A percentile compares a stretch with the other conserved stretches of the same genome.
These are phyloP conservation scores for Cassiopea andromeda DNA, from an alignment of 30 jellyfish, hydroid and myxozoan genomes.

Conservation along the genomic window DNA sequence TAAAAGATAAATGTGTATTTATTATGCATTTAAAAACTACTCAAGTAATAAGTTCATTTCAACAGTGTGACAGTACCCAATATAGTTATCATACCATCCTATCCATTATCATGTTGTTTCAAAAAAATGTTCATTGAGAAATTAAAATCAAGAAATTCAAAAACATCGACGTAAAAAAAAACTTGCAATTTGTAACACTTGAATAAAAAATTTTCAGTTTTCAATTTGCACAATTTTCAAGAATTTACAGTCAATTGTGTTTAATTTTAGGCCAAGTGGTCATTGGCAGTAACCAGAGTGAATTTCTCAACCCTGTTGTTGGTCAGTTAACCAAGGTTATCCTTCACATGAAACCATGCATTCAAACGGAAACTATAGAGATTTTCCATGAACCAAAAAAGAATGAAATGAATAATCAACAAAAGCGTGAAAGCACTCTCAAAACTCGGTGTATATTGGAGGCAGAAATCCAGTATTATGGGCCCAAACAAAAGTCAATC, in stretches of 20 bases:
- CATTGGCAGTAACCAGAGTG: background rate
- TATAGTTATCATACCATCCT: too few relatives aligned
- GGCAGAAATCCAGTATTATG: conserved; percentile 4
- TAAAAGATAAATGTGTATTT: too few relatives aligned
- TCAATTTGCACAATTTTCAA: background rate
- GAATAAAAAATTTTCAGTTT: too few relatives aligned
- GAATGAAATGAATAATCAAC: background rate
- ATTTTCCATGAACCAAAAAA: conserved; percentile 30
- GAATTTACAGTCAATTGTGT: background rate
- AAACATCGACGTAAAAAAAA: too few relatives aligned
- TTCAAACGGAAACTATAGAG: conserved; percentile 49
- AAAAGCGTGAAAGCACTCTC: background rate
- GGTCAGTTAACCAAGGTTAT: conserved; percentile 55
- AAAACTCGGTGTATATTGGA: conserved; percentile 30
- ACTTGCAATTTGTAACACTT: background rate
- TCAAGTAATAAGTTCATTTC: too few relatives aligned
- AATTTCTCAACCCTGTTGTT: conserved; percentile 20
- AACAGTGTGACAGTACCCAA: too few relatives aligned
- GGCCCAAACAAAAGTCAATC: background rate
- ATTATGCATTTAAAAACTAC: too few relatives aligned
- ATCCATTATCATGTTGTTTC: too few relatives aligned
- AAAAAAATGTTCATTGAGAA: too few relatives aligned
- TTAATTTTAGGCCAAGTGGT: conserved; percentile 9
- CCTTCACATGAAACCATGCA: conserved; percentile 24
- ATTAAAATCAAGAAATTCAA: too few relatives aligned